Evolutionary conservation across 2,113 vertebrate genomes (phyloP).

Genomic region (Cryptotis parvus): DNA sequence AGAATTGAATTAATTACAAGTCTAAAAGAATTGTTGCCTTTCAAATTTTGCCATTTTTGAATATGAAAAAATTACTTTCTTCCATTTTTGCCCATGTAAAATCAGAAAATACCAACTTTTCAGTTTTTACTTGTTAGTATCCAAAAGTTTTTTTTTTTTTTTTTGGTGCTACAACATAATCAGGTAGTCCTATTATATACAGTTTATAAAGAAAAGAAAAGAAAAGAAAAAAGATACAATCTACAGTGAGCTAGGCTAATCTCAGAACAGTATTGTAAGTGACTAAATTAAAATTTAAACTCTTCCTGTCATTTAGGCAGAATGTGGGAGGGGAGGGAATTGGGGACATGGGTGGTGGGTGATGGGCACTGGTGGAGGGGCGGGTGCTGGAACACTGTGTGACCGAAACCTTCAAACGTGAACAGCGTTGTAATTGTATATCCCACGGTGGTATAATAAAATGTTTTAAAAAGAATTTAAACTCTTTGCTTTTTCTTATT

Average conservation of each 20-base stretch:
- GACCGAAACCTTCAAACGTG: too few species aligned
- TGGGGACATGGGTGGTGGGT: too few species aligned
- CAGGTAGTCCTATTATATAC: not conserved
- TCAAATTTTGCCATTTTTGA: not conserved
- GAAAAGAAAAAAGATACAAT: not conserved
- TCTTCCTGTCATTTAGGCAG: not conserved
- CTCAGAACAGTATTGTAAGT: not conserved
- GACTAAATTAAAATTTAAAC: conserved; percentile 1
- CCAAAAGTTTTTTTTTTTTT: not conserved
- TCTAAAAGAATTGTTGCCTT: conserved; percentile 25
- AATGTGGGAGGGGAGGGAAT: too few species aligned
- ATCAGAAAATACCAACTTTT: conserved; percentile 19
- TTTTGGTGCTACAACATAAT: not conserved
- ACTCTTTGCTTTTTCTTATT: too few species aligned
- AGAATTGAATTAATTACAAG: conserved; percentile 14
- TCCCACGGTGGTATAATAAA: too few species aligned
- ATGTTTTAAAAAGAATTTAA: too few species aligned
- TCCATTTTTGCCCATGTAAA: not conserved
- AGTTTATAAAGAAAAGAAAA: not conserved
- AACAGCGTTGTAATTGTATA: too few species aligned
- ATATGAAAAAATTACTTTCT: not conserved
- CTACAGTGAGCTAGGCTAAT: not conserved
- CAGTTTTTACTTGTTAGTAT: not conserved
- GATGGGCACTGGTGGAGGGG: too few species aligned
- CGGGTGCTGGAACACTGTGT: too few species aligned